These are phyloP conservation scores for Athalia cordata DNA, from an alignment of 2,888 invertebrate genomes.

Conservation along the genomic window DNA sequence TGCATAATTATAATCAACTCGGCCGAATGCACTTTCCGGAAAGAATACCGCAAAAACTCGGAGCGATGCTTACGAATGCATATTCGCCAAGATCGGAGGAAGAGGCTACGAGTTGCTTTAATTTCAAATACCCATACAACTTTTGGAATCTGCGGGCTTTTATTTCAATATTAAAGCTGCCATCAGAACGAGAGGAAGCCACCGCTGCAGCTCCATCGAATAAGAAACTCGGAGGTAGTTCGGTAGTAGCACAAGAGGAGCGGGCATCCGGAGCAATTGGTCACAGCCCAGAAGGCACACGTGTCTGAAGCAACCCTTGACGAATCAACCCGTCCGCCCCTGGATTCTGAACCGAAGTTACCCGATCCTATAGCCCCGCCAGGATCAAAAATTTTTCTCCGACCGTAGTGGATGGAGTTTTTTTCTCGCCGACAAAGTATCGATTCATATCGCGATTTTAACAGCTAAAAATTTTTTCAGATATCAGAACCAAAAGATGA, in stretches of 20 bases:
- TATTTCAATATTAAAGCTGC: slow-evolving; percentile 23
- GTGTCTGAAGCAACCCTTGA: slow-evolving; percentile 68
- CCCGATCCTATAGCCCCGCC: slow-evolving; percentile 10
- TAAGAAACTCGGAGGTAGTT: slow-evolving; percentile 32
- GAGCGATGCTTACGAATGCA: slow-evolving; percentile 15
- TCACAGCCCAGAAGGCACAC: slow-evolving; percentile 66
- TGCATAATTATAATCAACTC: slow-evolving; percentile 38
- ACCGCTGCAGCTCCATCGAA: background rate
- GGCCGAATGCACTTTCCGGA: slow-evolving; percentile 2
- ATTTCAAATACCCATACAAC: background rate
- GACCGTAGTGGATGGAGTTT: slow-evolving; percentile 17
- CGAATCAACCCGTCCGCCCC: slow-evolving; percentile 62
- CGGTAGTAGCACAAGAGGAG: slow-evolving; percentile 20
- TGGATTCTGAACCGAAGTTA: background rate
- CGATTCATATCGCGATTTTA: background rate
- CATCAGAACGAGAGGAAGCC: slow-evolving; percentile 11
- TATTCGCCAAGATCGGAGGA: slow-evolving; percentile 4
- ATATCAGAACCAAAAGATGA: no score
- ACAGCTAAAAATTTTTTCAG: background rate
- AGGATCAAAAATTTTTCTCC: slow-evolving; percentile 13
- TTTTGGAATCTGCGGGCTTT: background rate
- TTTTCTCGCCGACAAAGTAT: background rate
- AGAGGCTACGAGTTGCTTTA: background rate
- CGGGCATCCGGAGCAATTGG: slow-evolving; percentile 72
- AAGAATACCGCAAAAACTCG: slow-evolving; percentile 28